A percentile compares a stretch with the other conserved stretches of the same genome.
Conservation (phyloP, 2,113 vertebrate species). For the Brachyhypopomus gauderio region DNA sequence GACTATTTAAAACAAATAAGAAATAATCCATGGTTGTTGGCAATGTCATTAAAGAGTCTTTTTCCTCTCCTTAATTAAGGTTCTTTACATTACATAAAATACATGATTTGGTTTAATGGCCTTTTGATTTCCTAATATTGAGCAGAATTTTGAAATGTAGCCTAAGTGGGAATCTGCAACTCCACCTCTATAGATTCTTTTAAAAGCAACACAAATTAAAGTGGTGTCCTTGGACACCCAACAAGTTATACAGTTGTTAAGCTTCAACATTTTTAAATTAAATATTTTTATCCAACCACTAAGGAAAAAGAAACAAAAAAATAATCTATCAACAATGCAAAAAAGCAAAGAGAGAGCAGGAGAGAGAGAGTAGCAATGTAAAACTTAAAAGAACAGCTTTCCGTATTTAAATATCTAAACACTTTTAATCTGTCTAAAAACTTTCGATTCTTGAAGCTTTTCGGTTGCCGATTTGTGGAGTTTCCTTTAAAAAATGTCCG, state of each 20-base stretch:
- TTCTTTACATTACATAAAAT: constrained; percentile 72
- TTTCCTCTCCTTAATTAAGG: constrained; percentile 70
- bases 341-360: constrained; percentile 62
- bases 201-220: constrained; percentile 71
- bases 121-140: constrained; percentile 74
- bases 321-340: constrained; percentile 73
- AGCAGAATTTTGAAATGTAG: constrained; percentile 99
- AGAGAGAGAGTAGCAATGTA: constrained; percentile 59
- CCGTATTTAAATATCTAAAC: constrained; percentile 60
- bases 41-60: constrained; percentile 70
- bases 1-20: constrained; percentile 81
- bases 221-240: constrained; percentile 66
- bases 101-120: constrained; percentile 70
- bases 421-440: constrained; percentile 62
- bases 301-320: constrained; percentile 55
- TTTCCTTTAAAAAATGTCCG: constrained; percentile 74
- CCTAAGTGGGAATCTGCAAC: constrained; percentile 99
- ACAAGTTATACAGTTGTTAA: constrained; percentile 70
- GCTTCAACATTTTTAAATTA: constrained; percentile 62
- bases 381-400: constrained; percentile 61
- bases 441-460: constrained; percentile 68
- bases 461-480: constrained; percentile 67
- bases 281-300: constrained; percentile 66
- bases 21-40: constrained; percentile 67
- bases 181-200: constrained; percentile 82